Base-by-base conservation (phyloP, 2,113 vertebrate genomes). In the Chiloscyllium plagiosum region DNA sequence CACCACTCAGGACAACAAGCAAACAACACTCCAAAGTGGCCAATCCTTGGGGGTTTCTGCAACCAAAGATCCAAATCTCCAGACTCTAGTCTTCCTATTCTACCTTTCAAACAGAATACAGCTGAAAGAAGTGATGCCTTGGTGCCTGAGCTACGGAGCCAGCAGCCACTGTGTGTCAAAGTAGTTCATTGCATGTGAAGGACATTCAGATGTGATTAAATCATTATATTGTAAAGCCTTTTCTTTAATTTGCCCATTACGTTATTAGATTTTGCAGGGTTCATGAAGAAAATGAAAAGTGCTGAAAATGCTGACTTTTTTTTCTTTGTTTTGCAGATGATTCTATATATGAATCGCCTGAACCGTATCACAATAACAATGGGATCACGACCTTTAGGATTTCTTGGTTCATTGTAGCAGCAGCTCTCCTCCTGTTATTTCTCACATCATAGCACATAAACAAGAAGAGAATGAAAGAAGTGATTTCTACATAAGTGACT, bases 331-430 rank as follows among this genome's bases (percentile, higher is more conserved):
- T 96, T 72, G 2, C 97, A 99, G 99, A 99, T 24, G 99, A 99
- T 97, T 99, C 98, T 0, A 97, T 99, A 70, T 99, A 99, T 19
- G 99, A 99, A 96, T 98, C 99, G 56, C 98, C 99, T 0, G 99
- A 99, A 97, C 99, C 99, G 8, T 95, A 95, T 95, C 69, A 90
- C 87, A 42, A 96, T 92, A 72, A 89, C 69, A 72, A 90, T 22
- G 68, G 86, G 8, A 90, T 89, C 50, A 96, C 87, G 68, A 90
- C 68, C 70, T 89, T 96, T 90, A 50, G 86, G 68, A 96, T 90
- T 96, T 97, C 97, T 7, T 97, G 76, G 61, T 96, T 97, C 4
- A 96, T 96, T 96, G 97, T 98, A 7, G 97, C 96, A 96, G 96
- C 97, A 10, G 97, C 97, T 20, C 97, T 98, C 0, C 96, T 98